Evolutionary conservation across 2,113 vertebrate genomes (phyloP).

Genomic region (Bufo gargarizans): DNA sequence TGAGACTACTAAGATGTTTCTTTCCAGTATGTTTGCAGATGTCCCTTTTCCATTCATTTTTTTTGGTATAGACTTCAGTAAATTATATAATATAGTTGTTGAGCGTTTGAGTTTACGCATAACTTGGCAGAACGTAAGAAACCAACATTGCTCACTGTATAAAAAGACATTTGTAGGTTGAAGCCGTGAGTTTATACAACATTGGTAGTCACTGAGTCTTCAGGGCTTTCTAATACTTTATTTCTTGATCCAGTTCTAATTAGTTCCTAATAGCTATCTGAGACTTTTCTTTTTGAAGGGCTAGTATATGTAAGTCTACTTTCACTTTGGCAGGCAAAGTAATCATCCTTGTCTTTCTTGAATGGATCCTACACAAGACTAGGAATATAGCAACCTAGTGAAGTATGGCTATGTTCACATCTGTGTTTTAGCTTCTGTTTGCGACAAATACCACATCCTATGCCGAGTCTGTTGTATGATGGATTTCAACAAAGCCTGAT

Average conservation of each 20-base stretch:
- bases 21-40: neutral
- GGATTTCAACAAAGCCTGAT: too few relatives aligned
- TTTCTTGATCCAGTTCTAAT: neutral
- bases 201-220: neutral
- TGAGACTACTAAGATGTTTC: neutral
- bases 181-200: neutral
- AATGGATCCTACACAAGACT: neutral
- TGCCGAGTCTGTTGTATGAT: too few relatives aligned
- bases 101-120: too few relatives aligned
- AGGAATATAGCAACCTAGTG: neutral
- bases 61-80: neutral
- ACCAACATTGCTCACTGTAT: neutral
- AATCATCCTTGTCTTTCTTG: neutral
- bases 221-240: neutral
- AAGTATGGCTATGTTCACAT: neutral
- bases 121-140: neutral
- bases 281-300: neutral
- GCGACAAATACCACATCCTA: too few relatives aligned
- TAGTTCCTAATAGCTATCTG: neutral
- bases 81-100: neutral
- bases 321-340: neutral
- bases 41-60: neutral
- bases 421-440: too few relatives aligned
- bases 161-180: neutral
- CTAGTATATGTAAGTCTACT: neutral